These are phyloP conservation scores for Oscheius sp. DNA, from an alignment of 2,888 invertebrate species.

Conservation along the genomic window DNA sequence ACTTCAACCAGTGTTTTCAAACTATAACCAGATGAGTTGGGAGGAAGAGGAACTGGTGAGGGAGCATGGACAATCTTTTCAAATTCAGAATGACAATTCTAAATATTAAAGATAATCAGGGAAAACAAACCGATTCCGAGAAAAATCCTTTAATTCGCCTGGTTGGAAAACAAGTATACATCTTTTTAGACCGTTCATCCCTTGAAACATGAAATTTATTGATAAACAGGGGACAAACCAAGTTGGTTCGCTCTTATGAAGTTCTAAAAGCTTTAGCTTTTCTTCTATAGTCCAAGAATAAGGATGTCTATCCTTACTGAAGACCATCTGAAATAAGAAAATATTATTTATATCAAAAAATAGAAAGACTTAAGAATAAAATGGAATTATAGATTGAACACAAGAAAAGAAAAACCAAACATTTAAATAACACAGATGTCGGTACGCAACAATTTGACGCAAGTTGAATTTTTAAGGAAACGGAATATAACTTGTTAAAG, in stretches of 20 bases:
- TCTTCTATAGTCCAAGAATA: slow-evolving; percentile 15
- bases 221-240: slow-evolving; percentile 7
- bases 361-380: too few species aligned
- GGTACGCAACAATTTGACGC: too few species aligned
- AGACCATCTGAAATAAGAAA: slow-evolving; percentile 29
- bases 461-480: too few species aligned
- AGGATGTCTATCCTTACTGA: not conserved
- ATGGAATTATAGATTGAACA: too few species aligned
- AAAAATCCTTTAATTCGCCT: slow-evolving; percentile 32
- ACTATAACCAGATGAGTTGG: slow-evolving; percentile 32
- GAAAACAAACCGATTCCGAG: slow-evolving; percentile 37
- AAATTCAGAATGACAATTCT: slow-evolving; percentile 41
- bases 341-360: too few species aligned
- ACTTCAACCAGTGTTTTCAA: slow-evolving; percentile 38
- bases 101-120: not conserved
- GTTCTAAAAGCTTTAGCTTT: slow-evolving; percentile 20
- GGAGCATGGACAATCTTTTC: slow-evolving; percentile 37
- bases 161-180: slow-evolving; percentile 27
- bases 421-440: too few species aligned
- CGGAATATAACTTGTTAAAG: too few species aligned
- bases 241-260: not conserved
- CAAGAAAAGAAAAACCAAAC: too few species aligned
- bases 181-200: slow-evolving; percentile 31
- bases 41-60: slow-evolving; percentile 30
- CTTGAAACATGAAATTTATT: slow-evolving; percentile 6